Evolutionary conservation across 2,888 invertebrate species (phyloP), one percentile per base, ranked within the genome.

Genomic region (Cylindroiulus punctatus): DNA sequence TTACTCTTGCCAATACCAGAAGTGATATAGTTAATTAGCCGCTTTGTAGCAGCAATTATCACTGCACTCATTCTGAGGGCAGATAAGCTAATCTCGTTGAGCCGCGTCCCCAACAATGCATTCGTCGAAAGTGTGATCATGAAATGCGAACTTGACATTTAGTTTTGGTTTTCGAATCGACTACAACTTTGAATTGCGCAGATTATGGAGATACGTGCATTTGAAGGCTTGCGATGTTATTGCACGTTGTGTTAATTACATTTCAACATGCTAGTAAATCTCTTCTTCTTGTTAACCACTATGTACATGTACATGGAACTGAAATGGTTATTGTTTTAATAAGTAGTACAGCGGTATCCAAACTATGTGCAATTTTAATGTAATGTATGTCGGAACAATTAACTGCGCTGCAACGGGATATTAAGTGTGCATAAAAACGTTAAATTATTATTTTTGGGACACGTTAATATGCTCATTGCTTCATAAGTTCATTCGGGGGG

Each of bases 51-150:
- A 5, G 52, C 52, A 52, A 52, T 52, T 52, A 52, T 52, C 52
- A 52, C 52, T 52, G 52, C 52, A 52, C 52, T 52, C n/a, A 19
- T n/a, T 17, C 52, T 52, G 19, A 52, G n/a, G 52, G n/a, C n/a
- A 52, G 52, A 52, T 52, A 52, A 52, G 52, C 52, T 52, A 19
- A 52, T 52, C 52, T 52, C 52, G 52, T 52, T 52, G 52, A 17
- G 19, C 52, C n/a, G n/a, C n/a, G n/a, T n/a, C 12, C 47, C 7
- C 47, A 47, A 47, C 17, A 17, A 17, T 17, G 17, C 47, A 7
- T 47, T 47, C 1, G 5, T 47, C 1, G 47, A 47, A 52, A 19
- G 5, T n/a, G 52, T 36, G 36, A 7, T 36, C 36, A 36, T 36
- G 36, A 36, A 36, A 36, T 7, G 36, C 36, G 36, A 36, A 7